Conservation (phyloP, 2,113 vertebrate genomes). For the Otus sunia region DNA sequence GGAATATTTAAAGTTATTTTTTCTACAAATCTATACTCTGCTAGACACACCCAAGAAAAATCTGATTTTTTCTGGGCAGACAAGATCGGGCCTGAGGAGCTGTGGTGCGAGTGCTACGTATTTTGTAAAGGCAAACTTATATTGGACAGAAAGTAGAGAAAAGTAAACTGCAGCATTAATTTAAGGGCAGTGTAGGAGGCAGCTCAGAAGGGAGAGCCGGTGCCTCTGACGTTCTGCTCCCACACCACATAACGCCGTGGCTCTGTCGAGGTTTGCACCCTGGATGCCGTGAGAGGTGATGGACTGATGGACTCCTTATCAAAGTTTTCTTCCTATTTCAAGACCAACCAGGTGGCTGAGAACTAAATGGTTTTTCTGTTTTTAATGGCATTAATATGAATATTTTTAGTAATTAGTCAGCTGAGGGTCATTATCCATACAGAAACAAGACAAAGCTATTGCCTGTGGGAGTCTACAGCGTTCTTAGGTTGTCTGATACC, state of each 20-base stretch:
- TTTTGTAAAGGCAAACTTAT: not conserved
- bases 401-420: no score
- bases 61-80: not conserved
- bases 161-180: no score
- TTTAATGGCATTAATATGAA: no score
- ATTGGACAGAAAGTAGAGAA: not conserved
- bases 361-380: not conserved
- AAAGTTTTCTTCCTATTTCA: not conserved
- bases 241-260: fast-evolving
- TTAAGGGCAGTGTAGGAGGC: not conserved
- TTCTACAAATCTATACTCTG: not conserved
- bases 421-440: not conserved
- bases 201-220: not conserved
- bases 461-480: fast-evolving
- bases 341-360: not conserved
- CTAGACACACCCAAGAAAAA: not conserved
- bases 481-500: fast-evolving
- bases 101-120: fast-evolving
- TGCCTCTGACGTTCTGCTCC: not conserved
- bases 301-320: not conserved
- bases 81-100: not conserved
- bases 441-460: not conserved
- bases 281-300: not conserved
- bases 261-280: not conserved
- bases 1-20: not conserved